A percentile compares a stretch with the other conserved stretches of the same genome.
phyloP scores from a whole-genome alignment of 2,888 invertebrate species.

The Perizoma flavofasciatum region DNA sequence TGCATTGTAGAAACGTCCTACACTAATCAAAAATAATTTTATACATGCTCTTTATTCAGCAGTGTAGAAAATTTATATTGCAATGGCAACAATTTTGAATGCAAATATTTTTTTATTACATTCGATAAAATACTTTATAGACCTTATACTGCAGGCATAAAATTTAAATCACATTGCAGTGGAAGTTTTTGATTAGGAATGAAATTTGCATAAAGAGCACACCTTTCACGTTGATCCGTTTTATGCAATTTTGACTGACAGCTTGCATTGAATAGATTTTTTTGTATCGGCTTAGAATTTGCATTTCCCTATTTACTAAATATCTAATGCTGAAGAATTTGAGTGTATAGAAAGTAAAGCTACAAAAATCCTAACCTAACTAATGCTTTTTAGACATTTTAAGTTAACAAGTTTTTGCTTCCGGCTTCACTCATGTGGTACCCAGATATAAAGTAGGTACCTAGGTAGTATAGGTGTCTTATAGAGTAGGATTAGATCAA shows the following conservation, averaged over 20 bases:
- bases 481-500: too few species aligned
- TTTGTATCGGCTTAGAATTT: conserved; percentile 37
- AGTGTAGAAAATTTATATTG: conserved; percentile 46
- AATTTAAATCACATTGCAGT: conserved; percentile 39
- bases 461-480: background rate
- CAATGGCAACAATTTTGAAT: conserved; percentile 44
- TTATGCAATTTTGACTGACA: conserved; percentile 79
- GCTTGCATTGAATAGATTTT: conserved; percentile 53
- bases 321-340: too few species aligned
- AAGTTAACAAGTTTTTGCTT: too few species aligned
- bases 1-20: conserved; percentile 45
- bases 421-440: too few species aligned
- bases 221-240: conserved; percentile 78
- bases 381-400: too few species aligned
- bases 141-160: conserved; percentile 39
- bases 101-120: conserved; percentile 59
- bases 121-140: conserved; percentile 27
- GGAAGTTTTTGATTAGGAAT: conserved; percentile 41
- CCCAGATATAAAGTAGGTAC: background rate
- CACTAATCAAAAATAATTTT: conserved; percentile 16
- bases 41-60: conserved; percentile 51
- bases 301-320: conserved; percentile 20
- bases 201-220: conserved; percentile 80
- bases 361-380: too few species aligned
- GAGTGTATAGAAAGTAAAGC: too few species aligned